Evolutionary conservation across 2,113 vertebrate genomes (phyloP).

Genomic region (Corythornis vintsioides): DNA sequence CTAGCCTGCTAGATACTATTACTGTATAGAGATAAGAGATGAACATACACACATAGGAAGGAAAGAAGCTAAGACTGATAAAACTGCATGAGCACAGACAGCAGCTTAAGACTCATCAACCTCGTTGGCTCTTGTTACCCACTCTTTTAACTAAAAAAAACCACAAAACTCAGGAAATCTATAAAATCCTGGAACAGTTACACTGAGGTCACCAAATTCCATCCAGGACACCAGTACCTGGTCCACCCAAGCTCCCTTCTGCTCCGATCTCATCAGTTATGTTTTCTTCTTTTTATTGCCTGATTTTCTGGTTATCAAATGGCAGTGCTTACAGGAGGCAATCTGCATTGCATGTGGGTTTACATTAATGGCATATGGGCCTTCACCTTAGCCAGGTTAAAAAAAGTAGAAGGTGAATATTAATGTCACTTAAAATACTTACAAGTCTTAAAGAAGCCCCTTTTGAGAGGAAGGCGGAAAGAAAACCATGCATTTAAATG

Average conservation of each 20-base stretch:
- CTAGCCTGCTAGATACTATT: neutral
- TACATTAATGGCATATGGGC: neutral
- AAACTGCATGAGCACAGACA: neutral
- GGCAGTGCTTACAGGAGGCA: fast-evolving
- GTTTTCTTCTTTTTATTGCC: neutral
- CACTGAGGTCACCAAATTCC: neutral
- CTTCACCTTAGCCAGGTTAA: neutral
- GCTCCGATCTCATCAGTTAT: neutral
- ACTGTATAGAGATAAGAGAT: neutral
- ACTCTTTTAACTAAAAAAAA: neutral
- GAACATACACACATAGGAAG: neutral
- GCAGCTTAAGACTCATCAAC: neutral
- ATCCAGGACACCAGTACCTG: neutral
- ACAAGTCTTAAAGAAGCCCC: neutral
- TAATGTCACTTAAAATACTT: neutral
- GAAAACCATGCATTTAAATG: neutral
- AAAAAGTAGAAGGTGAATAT: neutral
- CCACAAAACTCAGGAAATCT: neutral
- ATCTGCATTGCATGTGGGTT: neutral
- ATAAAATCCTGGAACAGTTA: neutral
- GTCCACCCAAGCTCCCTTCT: neutral
- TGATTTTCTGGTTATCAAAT: neutral
- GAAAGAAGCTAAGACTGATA: neutral
- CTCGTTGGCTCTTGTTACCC: neutral
- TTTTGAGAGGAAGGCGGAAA: neutral